Evolutionary conservation across 2,113 vertebrate species (phyloP).

Genomic region (Clarias magur): DNA sequence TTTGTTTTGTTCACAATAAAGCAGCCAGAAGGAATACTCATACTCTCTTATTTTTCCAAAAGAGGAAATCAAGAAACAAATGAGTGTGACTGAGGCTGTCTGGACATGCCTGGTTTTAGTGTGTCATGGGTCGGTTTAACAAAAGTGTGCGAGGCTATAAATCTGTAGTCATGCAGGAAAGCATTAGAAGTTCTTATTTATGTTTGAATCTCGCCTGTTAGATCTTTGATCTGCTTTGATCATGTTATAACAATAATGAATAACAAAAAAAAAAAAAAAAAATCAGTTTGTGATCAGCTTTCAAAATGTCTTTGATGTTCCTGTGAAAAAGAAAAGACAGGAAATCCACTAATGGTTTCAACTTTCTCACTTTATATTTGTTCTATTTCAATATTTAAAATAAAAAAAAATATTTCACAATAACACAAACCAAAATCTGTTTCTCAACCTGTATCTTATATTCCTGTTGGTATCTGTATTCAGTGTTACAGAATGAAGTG

Average conservation of each 20-base stretch:
- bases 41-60: neutral
- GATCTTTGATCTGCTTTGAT: neutral
- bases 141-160: no score
- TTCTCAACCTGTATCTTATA: no score
- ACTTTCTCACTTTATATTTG: no score
- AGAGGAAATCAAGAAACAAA: constrained; percentile 21
- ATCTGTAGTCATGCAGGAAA: neutral
- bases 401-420: no score
- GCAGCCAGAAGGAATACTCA: neutral
- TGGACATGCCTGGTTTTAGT: neutral
- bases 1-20: neutral
- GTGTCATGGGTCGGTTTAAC: neutral
- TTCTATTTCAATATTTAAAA: no score
- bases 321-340: neutral
- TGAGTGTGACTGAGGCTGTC: neutral
- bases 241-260: no score
- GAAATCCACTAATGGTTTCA: no score
- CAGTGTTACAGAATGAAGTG: neutral
- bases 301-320: neutral
- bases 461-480: no score
- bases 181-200: neutral
- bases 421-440: neutral
- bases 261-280: neutral
- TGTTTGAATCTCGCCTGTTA: neutral
- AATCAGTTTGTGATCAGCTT: neutral